Evolutionary conservation across 2,797 vertebrate species (phyloP), one percentile per base, ranked within the genome.

Genomic region (Echiichthys vipera): DNA sequence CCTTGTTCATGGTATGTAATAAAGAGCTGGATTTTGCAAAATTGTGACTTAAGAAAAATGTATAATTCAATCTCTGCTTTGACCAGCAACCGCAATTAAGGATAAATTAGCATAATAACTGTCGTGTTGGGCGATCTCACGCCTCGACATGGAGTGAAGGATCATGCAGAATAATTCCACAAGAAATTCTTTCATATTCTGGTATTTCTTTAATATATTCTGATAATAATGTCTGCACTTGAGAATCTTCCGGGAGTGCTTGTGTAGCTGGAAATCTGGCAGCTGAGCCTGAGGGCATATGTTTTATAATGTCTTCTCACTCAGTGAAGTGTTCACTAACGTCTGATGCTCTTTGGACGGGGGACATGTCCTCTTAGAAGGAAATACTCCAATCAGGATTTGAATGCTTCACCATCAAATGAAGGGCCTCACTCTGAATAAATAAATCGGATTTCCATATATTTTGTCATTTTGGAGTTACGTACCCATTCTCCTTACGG

Each of bases 1-100:
- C 65, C 89, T 99, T 37, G 89, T 92, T 7, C 96, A 97, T 24
- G 97, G 98, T 98, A 77, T 94, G 93, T 75, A 6, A 7, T 37
- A 11, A 51, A 47, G 25, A 58, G 14, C 1, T 29, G 27, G 18
- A 17, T n/a, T 56, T 56, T 49, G 24, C 17, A 39, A 0, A 43
- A 50, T 2, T 51, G 27, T 37, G 17, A 58, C 11, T 36, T 9
- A 24, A 20, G 15, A 17, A 39, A 29, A 54, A 10, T 34, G 6
- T 42, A 30, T 11, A 22, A 54, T 56, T 40, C 2, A 4, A 15
- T 46, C 15, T 55, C 62, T 61, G n/a, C n/a, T n/a, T n/a, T n/a
- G n/a, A n/a, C n/a, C n/a, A 20, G 39, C 36, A 27, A 36, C 34
- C 32, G 47, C 53, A 64, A 32, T 62, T 3, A 40, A 62, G 13